Conservation (phyloP, 2,888 invertebrate genomes). For the Yponomeuta plumbellus region DNA sequence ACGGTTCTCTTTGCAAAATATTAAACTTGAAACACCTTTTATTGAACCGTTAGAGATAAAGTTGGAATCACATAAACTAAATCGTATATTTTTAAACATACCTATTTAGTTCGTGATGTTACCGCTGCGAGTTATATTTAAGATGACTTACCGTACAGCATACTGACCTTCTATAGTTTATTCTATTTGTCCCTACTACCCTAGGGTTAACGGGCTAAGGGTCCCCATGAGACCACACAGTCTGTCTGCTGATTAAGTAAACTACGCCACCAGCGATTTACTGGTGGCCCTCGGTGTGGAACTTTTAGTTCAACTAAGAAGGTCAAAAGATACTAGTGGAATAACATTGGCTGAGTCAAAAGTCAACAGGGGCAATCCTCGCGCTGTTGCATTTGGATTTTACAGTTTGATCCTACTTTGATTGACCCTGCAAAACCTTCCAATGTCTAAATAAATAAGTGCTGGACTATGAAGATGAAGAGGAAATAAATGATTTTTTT, state of each 20-base stretch:
- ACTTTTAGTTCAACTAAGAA: not conserved
- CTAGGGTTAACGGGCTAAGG: constrained; percentile 61
- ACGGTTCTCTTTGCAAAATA: too few species aligned
- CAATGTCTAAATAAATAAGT: too few species aligned
- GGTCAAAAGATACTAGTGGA: not conserved
- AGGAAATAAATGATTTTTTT: too few species aligned
- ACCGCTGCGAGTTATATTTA: not conserved
- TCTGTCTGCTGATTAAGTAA: constrained; percentile 73
- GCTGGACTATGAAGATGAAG: too few species aligned
- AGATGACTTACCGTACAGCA: not conserved
- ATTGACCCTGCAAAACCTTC: too few species aligned
- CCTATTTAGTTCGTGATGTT: too few species aligned
- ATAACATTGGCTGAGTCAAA: constrained; percentile 70
- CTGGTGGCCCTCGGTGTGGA: not conserved
- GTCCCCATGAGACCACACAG: constrained; percentile 59
- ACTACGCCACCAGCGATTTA: constrained; percentile 42
- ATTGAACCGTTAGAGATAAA: too few species aligned
- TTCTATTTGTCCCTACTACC: not conserved
- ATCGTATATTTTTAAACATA: too few species aligned
- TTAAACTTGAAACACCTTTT: too few species aligned
- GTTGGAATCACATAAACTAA: too few species aligned
- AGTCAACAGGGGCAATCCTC: constrained; percentile 66
- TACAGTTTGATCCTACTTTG: not conserved
- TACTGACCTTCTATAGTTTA: not conserved
- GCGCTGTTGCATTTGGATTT: not conserved